Evolutionary conservation across 2,888 invertebrate genomes (phyloP), one percentile per base, ranked within the genome.

Genomic region (Sabatieria punctata): DNA sequence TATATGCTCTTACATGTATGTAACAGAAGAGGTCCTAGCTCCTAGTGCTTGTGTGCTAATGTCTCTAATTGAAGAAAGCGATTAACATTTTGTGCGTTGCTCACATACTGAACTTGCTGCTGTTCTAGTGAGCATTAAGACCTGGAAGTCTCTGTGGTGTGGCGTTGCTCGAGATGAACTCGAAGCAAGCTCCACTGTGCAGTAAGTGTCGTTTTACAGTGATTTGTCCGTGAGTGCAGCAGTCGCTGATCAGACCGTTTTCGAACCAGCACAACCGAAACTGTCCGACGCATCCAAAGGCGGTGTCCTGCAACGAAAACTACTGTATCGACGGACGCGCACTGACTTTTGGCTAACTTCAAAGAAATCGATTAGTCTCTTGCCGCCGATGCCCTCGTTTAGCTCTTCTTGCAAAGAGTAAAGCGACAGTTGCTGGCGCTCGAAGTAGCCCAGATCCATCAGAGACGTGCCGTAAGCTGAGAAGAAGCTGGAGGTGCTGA

Each of bases 221-320:
- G 19, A 46, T 15, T 4, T 46, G 22, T n/a, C n/a, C n/a, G 2
- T 30, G 19, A 4, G 25, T 4, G 35, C 46, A 46, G 36, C 46
- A 46, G n/a, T 46, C 41, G 25, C 40, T 33, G 6, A 46, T 15
- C 2, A 23, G 2, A 6, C 33, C 46, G 39, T 46, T 46, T 21
- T 46, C 41, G 23, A 46, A 46, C 46, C 46, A 46, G 36, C 46
- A 46, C 4, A n/a, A 3, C 23, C 40, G 18, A 22, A 46, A 46
- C 33, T 41, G 40, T 22, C 25, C 19, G 2, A 6, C 4, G 25
- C 46, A 46, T 2, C 15, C 23, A 21, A 41, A 35, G 2, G 40
- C 11, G 15, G 41, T 24, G 33, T 46, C 46, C 46, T 46, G 24
- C 2, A 41, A n/a, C n/a, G n/a, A n/a, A n/a, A n/a, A n/a, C n/a